Percentiles rank a stretch among this genome's conserved stretches.
Conservation (phyloP, 2,888 invertebrate genomes). For the Leptinotarsa juncta region DNA sequence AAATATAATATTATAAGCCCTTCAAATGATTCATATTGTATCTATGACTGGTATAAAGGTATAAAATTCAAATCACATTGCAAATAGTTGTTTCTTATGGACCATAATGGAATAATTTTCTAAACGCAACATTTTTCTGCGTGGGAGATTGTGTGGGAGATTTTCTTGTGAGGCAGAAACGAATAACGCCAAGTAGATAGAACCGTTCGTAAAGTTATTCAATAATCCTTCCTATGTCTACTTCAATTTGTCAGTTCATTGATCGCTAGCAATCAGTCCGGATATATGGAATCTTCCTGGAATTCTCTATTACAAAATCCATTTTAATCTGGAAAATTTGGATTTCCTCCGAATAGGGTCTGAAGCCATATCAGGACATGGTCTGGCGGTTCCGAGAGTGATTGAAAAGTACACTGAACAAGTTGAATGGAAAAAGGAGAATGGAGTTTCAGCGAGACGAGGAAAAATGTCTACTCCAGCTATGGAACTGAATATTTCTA, state of each 20-base stretch:
- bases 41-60: too few relatives aligned
- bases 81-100: too few relatives aligned
- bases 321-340: conserved; percentile 39
- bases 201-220: neutral
- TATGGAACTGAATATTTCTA: neutral
- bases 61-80: too few relatives aligned
- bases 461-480: conserved; percentile 17
- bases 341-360: conserved; percentile 30
- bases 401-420: conserved; percentile 33
- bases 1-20: too few relatives aligned
- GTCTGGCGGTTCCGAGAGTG: conserved; percentile 31
- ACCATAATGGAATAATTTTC: too few relatives aligned
- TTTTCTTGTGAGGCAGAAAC: neutral
- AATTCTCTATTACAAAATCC: conserved; percentile 20
- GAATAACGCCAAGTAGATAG: neutral
- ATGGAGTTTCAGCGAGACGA: conserved; percentile 33
- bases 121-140: too few relatives aligned
- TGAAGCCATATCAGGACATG: conserved; percentile 38
- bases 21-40: too few relatives aligned
- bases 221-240: conserved; percentile 5
- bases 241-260: conserved; percentile 15
- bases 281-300: conserved; percentile 12
- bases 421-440: conserved; percentile 30
- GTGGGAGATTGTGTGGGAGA: too few relatives aligned
- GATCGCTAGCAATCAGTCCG: conserved; percentile 12